These are phyloP conservation scores for Tribolium castaneum DNA, from an alignment of 1,140 invertebrate species.

Conservation along the genomic window DNA sequence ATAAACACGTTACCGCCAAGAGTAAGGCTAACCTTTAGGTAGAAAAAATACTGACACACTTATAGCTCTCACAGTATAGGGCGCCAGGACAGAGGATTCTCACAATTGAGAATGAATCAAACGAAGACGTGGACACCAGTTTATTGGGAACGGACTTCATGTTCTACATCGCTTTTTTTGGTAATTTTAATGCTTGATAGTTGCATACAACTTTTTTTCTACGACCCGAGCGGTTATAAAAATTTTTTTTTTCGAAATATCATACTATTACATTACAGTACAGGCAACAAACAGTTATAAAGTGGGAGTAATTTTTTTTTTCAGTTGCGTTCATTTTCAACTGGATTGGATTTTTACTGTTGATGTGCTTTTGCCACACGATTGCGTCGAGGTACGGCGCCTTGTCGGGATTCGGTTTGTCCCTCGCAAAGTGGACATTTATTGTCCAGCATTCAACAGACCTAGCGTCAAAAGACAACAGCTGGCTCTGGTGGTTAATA, in stretches of 20 bases:
- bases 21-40: constrained; percentile 54
- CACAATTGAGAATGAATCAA: constrained; percentile 77
- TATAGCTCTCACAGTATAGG: constrained; percentile 65
- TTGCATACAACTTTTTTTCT: background rate
- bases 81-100: constrained; percentile 74
- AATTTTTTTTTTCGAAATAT: too few relatives aligned
- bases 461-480: constrained; percentile 84
- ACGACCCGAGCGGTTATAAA: too few relatives aligned
- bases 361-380: constrained; percentile 94
- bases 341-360: constrained; percentile 92
- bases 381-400: constrained; percentile 93
- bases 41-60: constrained; percentile 5
- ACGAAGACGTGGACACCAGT: constrained; percentile 79
- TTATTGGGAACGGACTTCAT: constrained; percentile 88
- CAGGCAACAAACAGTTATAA: too few relatives aligned
- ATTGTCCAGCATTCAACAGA: constrained; percentile 93
- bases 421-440: constrained; percentile 93
- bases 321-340: constrained; percentile 90
- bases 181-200: constrained; percentile 68
- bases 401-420: constrained; percentile 90
- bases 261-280: too few relatives aligned
- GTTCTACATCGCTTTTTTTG: constrained; percentile 88
- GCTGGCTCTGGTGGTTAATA: constrained; percentile 91
- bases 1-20: constrained; percentile 61
- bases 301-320: too few relatives aligned